phyloP scores from a whole-genome alignment of 2,113 vertebrate genomes.

The Hylia prasina region DNA sequence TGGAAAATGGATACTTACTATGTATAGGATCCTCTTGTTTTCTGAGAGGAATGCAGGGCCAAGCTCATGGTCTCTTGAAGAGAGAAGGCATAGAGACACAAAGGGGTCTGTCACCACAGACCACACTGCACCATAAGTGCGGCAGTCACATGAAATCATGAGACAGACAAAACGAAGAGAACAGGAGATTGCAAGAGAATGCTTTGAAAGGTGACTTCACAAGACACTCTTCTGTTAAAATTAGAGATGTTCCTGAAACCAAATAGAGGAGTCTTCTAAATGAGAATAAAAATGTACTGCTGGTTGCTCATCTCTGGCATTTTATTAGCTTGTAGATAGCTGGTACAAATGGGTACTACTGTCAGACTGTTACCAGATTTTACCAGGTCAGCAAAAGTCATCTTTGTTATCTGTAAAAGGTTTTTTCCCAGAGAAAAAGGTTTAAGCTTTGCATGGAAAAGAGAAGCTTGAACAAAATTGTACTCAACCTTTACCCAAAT shows the following conservation, averaged over 20 bases:
- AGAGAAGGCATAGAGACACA: background rate
- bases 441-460: background rate
- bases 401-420: background rate
- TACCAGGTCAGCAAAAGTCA: background rate
- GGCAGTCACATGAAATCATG: background rate
- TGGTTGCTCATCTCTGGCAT: background rate
- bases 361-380: background rate
- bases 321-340: background rate
- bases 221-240: background rate
- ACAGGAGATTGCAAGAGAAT: background rate
- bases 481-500: background rate
- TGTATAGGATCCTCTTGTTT: background rate
- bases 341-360: background rate
- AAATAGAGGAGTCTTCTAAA: background rate
- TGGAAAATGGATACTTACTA: background rate
- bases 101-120: background rate
- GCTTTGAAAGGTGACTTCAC: background rate
- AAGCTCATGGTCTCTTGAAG: background rate
- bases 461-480: background rate
- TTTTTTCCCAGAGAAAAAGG: background rate
- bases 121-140: accelerated
- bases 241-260: background rate
- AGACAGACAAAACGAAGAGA: background rate
- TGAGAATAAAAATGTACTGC: background rate
- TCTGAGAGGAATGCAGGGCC: background rate